phyloP scores from a whole-genome alignment of 2,797 vertebrate genomes.

The Typhlichthys subterraneus region DNA sequence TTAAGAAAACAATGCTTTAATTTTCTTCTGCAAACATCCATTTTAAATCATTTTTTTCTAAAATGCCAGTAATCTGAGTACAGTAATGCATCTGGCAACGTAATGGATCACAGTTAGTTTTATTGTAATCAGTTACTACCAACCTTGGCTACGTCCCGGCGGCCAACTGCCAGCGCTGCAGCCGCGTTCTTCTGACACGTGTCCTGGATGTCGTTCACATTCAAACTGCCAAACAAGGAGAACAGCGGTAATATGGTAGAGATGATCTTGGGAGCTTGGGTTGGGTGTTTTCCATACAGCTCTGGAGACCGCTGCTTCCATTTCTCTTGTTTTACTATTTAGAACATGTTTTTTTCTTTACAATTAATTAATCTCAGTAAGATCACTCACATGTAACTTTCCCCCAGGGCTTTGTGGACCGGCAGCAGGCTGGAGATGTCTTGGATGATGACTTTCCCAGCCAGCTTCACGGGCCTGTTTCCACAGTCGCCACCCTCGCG shows the following conservation, averaged over 20 bases:
- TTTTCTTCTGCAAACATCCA: too few relatives aligned
- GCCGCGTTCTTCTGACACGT: constrained; percentile 95
- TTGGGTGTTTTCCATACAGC: too few relatives aligned
- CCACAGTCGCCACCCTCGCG: constrained; percentile 85
- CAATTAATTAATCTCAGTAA: too few relatives aligned
- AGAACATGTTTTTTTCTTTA: too few relatives aligned
- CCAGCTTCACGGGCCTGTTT: constrained; percentile 90
- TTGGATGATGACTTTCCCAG: constrained; percentile 96
- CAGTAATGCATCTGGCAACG: too few relatives aligned
- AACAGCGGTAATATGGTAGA: not conserved
- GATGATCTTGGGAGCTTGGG: too few relatives aligned
- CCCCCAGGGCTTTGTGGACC: constrained; percentile 91
- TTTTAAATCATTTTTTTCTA: too few relatives aligned
- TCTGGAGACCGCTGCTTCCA: too few relatives aligned
- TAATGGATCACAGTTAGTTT: not conserved
- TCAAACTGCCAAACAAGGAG: constrained; percentile 76
- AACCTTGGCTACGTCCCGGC: constrained; percentile 94
- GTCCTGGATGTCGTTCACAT: constrained; percentile 92
- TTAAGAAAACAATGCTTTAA: too few relatives aligned
- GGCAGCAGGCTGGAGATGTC: constrained; percentile 93
- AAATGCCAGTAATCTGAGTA: too few relatives aligned
- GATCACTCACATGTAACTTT: constrained; percentile 90
- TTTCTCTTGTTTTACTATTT: too few relatives aligned
- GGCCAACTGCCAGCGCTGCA: constrained; percentile 85
- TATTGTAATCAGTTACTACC: not conserved